Evolutionary conservation across 2,113 vertebrate genomes (phyloP).

Genomic region (Alces alces): DNA sequence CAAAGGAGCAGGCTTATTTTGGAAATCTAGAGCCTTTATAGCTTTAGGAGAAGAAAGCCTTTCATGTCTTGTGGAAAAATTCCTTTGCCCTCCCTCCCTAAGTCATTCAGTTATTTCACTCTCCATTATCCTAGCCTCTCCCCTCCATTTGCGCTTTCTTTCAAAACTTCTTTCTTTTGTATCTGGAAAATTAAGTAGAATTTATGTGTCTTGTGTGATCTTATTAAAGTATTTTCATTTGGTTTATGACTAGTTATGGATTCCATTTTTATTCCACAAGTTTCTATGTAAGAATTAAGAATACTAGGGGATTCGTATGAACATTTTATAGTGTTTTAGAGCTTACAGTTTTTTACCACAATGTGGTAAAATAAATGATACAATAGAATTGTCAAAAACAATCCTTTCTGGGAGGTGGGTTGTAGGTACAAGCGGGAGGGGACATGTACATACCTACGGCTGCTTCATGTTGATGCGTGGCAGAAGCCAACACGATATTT

Average conservation of each 20-base stretch:
- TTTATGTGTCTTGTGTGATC: background rate
- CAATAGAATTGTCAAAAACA: background rate
- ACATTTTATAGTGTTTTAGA: background rate
- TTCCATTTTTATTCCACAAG: slow-evolving; percentile 25
- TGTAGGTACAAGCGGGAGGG: background rate
- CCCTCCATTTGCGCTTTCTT: background rate
- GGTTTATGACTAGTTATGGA: background rate
- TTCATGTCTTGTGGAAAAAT: background rate
- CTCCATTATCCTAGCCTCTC: background rate
- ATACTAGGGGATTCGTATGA: background rate
- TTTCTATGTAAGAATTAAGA: background rate
- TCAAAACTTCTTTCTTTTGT: background rate
- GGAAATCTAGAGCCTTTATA: background rate
- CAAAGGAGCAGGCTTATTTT: background rate
- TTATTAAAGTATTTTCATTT: slow-evolving; percentile 1
- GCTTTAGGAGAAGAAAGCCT: background rate
- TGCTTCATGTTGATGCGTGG: background rate
- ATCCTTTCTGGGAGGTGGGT: background rate
- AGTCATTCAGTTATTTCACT: background rate
- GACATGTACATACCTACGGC: background rate
- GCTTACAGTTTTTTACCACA: background rate
- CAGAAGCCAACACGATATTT: background rate
- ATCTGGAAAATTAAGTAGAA: background rate
- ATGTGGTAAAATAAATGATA: slow-evolving; percentile 2
- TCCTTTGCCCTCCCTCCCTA: background rate